Evolutionary conservation across 2,113 vertebrate species (phyloP), one percentile per base, ranked within the genome.

Genomic region (Oncorhynchus tshawytscha): DNA sequence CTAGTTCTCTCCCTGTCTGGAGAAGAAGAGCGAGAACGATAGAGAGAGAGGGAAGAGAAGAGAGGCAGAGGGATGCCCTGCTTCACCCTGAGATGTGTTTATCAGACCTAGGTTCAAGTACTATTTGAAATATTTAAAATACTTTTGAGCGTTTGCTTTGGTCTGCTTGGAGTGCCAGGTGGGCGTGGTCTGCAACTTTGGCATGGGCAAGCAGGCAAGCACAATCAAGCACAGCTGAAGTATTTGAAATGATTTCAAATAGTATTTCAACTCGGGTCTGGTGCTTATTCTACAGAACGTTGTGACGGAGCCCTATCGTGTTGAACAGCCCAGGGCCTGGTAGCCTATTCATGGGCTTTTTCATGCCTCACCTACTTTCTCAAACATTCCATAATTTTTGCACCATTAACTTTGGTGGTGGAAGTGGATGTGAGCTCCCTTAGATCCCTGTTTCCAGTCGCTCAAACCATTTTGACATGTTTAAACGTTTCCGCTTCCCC

Each of bases 321-420:
- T 76, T 85, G 79, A 88, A 86, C 70, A 88, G 73, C 73, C 78
- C 82, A 71, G 72, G 76, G 80, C 79, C 70, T 85, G 79, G 84
- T 84, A 81, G 82, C 84, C 81, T 87, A 88, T 90, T 90, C 89
- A 91, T 84, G 82, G 79, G 27, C 84, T 85, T 75, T 90, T 88
- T 91, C 84, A 88, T 77, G 86, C 85, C 82, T 89, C 87, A 84
- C 73, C 78, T 88, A 70, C 81, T 85, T 85, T 82, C 48, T 80
- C 87, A 87, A 91, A 91, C 89, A 86, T 89, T 92, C 85, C 86
- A 88, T 90, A 76, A 86, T 86, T 86, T 89, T 81, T 85, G 88
- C 86, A 78, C 75, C 85, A 84, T 90, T 90, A 85, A 88, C 75
- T 87, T 86, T 83, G 82, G 81, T 87, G 85, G 84, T 87, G 85